These are phyloP conservation scores for Serinus canaria DNA, from an alignment of 2,113 vertebrate genomes.

Conservation along the genomic window DNA sequence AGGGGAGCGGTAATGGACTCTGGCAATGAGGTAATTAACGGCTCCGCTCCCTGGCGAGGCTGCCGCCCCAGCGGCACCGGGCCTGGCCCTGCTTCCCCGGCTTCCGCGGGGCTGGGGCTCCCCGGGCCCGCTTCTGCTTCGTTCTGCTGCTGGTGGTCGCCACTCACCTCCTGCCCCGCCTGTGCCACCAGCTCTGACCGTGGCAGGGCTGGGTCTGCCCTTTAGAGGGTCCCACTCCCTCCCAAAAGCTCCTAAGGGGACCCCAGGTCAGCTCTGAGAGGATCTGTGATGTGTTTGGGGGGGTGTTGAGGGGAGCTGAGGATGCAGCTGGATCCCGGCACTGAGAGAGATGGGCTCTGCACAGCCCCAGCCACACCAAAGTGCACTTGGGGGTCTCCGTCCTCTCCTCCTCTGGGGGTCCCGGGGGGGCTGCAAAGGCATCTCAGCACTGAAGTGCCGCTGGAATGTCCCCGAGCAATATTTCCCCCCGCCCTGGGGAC, in stretches of 20 bases:
- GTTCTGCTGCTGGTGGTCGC: not conserved
- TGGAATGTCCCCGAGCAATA: not conserved
- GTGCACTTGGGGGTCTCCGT: not conserved
- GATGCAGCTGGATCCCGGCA: not conserved
- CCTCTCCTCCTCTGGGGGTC: not conserved
- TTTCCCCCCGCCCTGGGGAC: not conserved
- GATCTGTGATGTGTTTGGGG: accelerated
- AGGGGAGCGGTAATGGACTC: constrained; percentile 58
- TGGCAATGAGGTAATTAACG: constrained; percentile 64
- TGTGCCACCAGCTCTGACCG: accelerated
- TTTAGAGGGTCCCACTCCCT: not conserved
- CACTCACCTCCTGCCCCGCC: accelerated
- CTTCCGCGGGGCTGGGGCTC: no score
- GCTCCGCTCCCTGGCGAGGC: not conserved
- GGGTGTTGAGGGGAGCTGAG: not conserved
- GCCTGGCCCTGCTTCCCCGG: not conserved
- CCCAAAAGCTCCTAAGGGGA: not conserved
- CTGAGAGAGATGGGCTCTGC: accelerated
- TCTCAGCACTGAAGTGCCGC: not conserved
- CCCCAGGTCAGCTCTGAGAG: accelerated
- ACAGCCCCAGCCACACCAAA: not conserved
- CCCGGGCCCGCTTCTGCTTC: not conserved
- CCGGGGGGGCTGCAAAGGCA: not conserved
- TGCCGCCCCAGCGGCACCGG: not conserved
- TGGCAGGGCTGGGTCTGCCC: accelerated